Percentiles rank a stretch among this genome's conserved stretches.
Evolutionary conservation across 1,140 invertebrate species (phyloP).

Genomic region (Drosophila pruinosa): DNA sequence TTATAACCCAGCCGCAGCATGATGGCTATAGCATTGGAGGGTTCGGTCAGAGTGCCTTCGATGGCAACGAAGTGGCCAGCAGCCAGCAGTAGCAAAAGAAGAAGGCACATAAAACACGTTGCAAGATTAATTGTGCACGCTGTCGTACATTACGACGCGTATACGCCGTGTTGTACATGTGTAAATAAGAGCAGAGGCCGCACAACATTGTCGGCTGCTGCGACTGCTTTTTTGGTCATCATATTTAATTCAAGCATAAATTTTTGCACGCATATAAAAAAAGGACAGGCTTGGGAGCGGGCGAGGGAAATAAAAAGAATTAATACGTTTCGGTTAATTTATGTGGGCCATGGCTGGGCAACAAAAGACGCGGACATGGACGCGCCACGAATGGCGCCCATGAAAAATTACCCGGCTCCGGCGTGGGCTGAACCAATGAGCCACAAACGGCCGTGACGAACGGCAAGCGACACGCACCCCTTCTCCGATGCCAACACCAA

Average conservation of each 20-base stretch:
- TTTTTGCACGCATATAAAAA: slow-evolving; percentile 79
- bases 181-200: slow-evolving; percentile 56
- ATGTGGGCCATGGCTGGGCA: too few relatives aligned
- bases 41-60: slow-evolving; percentile 3
- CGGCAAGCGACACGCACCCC: slow-evolving; percentile 37
- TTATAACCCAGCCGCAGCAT: slow-evolving; percentile 74
- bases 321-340: slow-evolving; percentile 80
- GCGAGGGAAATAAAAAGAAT: slow-evolving; percentile 64
- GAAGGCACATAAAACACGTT: slow-evolving; percentile 67
- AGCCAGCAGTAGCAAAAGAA: neutral
- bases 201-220: slow-evolving; percentile 39
- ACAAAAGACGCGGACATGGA: slow-evolving; percentile 17
- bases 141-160: slow-evolving; percentile 75
- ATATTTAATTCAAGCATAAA: slow-evolving; percentile 81
- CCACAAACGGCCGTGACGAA: slow-evolving; percentile 76
- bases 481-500: neutral
- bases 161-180: slow-evolving; percentile 78
- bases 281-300: neutral
- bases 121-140: slow-evolving; percentile 76
- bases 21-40: slow-evolving; percentile 48
- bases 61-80: neutral
- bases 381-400: slow-evolving; percentile 34
- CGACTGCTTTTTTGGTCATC: slow-evolving; percentile 78
- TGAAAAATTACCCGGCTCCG: slow-evolving; percentile 66
- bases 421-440: slow-evolving; percentile 60